phyloP scores from a whole-genome alignment of 1,140 invertebrate species.

The Bombus confusus region DNA sequence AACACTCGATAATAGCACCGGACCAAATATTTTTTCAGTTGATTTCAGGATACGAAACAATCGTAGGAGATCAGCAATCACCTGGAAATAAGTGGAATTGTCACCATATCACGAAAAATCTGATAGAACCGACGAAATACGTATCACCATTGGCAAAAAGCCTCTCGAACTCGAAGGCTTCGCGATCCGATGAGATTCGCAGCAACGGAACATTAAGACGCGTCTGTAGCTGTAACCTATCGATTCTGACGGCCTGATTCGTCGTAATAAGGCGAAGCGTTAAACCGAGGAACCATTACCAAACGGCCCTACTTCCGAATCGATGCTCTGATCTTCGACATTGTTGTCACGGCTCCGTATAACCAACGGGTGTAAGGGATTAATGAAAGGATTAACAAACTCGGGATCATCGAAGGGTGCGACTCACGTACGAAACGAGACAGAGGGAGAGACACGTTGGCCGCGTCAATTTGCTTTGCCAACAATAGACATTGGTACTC shows the following conservation, averaged over 20 bases:
- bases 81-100: not conserved
- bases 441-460: not conserved
- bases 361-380: not conserved
- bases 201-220: not conserved
- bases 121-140: not conserved
- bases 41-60: not conserved
- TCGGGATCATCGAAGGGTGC: too few species aligned
- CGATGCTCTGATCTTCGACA: constrained; percentile 7
- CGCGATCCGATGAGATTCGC: not conserved
- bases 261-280: not conserved
- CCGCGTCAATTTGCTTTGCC: not conserved
- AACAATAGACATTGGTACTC: not conserved
- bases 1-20: not conserved
- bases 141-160: not conserved
- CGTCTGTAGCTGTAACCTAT: not conserved
- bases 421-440: not conserved
- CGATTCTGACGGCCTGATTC: not conserved
- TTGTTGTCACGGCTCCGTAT: not conserved
- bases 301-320: not conserved
- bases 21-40: not conserved
- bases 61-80: not conserved
- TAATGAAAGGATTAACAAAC: not conserved
- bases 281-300: not conserved
- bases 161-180: not conserved
- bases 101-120: not conserved